A percentile compares a stretch with the other conserved stretches of the same genome.
Evolutionary conservation across 35 echinoderm and acorn worm genomes (phyloP).

Genomic region (Acanthaster planci): DNA sequence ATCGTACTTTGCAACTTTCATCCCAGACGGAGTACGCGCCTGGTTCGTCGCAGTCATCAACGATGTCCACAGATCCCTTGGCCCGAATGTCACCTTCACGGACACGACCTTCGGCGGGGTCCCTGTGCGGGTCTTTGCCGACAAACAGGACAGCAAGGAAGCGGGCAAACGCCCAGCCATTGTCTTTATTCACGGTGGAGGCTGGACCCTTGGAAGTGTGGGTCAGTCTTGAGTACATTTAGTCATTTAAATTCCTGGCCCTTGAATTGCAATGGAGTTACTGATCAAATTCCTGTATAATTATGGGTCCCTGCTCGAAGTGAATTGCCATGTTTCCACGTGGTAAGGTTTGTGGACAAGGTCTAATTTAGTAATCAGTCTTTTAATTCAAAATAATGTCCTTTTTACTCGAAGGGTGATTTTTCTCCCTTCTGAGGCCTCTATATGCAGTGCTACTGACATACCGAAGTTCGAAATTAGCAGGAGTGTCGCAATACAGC

Average conservation of each 20-base stretch:
- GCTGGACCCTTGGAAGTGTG: conserved; percentile 14
- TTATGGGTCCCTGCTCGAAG: too few species aligned
- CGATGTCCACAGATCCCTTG: neutral
- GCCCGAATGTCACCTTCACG: conserved; percentile 4
- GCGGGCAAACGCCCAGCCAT: conserved; percentile 14
- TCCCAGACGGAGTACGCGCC: neutral
- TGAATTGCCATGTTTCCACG: too few species aligned
- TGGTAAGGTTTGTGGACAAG: too few species aligned
- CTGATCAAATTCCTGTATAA: neutral
- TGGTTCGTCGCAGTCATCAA: too few species aligned
- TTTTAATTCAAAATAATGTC: too few species aligned
- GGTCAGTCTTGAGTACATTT: conserved; percentile 21
- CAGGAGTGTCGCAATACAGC: too few species aligned
- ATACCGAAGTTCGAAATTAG: too few species aligned
- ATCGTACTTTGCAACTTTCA: neutral
- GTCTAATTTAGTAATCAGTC: too few species aligned
- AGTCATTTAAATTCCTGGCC: neutral
- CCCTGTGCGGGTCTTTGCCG: conserved; percentile 35
- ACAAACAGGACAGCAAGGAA: neutral
- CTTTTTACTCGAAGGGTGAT: too few species aligned
- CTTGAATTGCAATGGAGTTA: neutral
- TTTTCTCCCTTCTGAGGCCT: too few species aligned
- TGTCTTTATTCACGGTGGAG: conserved; percentile 45
- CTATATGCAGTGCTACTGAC: too few species aligned
- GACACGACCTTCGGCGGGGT: conserved; percentile 15